Percentiles rank a stretch among this genome's conserved stretches.
phyloP scores from a whole-genome alignment of 2,888 invertebrate species.

The Cynaeus angustus region DNA sequence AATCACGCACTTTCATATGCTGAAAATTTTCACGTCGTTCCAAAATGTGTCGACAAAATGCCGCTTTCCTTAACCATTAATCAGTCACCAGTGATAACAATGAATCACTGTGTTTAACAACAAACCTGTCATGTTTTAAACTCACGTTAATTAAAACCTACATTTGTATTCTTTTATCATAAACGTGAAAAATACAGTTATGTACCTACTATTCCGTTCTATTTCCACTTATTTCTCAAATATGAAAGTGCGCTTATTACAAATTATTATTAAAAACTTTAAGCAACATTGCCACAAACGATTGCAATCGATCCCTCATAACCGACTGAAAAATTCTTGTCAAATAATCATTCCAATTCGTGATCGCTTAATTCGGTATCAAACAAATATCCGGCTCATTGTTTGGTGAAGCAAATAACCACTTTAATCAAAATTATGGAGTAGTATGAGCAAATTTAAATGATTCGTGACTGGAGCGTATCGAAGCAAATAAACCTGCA shows the following conservation, averaged over 20 bases:
- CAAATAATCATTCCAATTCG: neutral
- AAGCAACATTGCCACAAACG: too few species aligned
- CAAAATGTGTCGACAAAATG: too few species aligned
- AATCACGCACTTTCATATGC: too few species aligned
- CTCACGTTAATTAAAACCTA: neutral
- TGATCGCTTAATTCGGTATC: neutral
- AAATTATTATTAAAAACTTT: neutral
- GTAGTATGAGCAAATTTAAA: neutral
- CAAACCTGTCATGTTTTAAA: too few species aligned
- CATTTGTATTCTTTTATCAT: too few species aligned
- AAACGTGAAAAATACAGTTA: too few species aligned
- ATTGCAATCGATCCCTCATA: neutral
- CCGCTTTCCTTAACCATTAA: too few species aligned
- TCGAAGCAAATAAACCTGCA: conserved; percentile 14
- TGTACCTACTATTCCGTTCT: neutral
- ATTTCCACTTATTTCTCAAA: neutral
- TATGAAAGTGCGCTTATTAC: neutral
- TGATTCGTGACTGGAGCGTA: conserved; percentile 13
- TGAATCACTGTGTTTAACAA: too few species aligned
- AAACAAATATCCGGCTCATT: neutral
- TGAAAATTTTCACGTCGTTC: too few species aligned
- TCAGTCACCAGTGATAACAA: too few species aligned
- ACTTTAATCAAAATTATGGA: neutral
- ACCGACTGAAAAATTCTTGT: too few species aligned
- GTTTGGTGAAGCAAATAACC: neutral